Evolutionary conservation across 2,888 invertebrate species (phyloP).

Genomic region (Dolichopus griseipennis): DNA sequence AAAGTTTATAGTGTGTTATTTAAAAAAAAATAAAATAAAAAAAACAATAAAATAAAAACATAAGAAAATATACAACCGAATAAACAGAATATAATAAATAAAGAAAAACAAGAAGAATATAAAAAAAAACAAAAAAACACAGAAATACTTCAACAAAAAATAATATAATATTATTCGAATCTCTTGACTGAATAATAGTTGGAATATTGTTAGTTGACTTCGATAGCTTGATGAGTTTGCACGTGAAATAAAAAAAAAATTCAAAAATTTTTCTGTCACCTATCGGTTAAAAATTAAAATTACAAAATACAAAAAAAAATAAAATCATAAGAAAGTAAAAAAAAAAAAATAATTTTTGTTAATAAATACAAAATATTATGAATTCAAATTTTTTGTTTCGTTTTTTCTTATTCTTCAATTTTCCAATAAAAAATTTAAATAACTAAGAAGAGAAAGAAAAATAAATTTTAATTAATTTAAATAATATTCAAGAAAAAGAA

Average conservation of each 20-base stretch:
- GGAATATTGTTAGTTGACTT: slow-evolving; percentile 45
- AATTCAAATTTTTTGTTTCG: neutral
- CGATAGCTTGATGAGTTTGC: slow-evolving; percentile 45
- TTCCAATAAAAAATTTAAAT: too few species aligned
- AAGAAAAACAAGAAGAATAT: slow-evolving; percentile 15
- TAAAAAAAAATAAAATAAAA: neutral
- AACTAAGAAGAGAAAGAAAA: too few species aligned
- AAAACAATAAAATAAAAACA: neutral
- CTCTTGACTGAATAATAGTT: slow-evolving; percentile 29
- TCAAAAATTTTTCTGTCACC: slow-evolving; percentile 26
- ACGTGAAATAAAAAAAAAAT: slow-evolving; percentile 37
- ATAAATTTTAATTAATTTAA: too few species aligned
- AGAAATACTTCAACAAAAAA: slow-evolving; percentile 19
- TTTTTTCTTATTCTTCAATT: neutral
- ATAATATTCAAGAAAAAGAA: too few species aligned
- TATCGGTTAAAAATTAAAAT: neutral
- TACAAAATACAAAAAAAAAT: neutral
- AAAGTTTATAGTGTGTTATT: neutral
- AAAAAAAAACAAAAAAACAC: slow-evolving; percentile 13
- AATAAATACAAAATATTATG: neutral
- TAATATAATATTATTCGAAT: slow-evolving; percentile 16
- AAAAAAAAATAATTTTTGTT: neutral
- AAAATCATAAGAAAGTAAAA: neutral
- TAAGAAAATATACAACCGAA: neutral
- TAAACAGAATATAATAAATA: slow-evolving; percentile 13